Evolutionary conservation across 2,888 invertebrate species (phyloP).

Genomic region (Eupithecia subumbrata): DNA sequence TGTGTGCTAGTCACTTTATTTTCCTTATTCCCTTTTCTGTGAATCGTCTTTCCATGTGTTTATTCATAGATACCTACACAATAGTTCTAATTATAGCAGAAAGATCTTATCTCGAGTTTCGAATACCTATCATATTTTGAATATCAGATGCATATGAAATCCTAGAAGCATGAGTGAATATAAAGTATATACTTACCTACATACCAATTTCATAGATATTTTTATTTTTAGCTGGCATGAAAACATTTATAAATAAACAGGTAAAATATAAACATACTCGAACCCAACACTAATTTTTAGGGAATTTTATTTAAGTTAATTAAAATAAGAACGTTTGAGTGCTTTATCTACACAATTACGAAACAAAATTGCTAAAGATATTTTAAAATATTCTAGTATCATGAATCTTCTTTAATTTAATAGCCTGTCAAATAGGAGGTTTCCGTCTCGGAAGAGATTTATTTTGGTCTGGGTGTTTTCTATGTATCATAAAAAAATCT

Average conservation of each 20-base stretch:
- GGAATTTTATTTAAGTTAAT: not conserved
- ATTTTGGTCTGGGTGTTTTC: too few species aligned
- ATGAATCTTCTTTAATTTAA: constrained; percentile 14
- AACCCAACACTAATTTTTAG: not conserved
- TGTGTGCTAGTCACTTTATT: not conserved
- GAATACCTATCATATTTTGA: not conserved
- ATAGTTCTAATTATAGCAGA: not conserved
- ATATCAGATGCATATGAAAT: not conserved
- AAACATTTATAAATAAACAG: not conserved
- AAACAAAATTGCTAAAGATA: not conserved
- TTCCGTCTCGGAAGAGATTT: not conserved
- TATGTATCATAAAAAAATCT: too few species aligned
- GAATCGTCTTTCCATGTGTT: not conserved
- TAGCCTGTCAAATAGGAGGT: constrained; percentile 9
- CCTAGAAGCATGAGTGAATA: not conserved
- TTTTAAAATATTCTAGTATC: not conserved
- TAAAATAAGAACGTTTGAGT: not conserved
- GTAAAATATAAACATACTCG: not conserved
- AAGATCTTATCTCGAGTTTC: not conserved
- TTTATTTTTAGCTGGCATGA: not conserved
- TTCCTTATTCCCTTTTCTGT: constrained; percentile 6
- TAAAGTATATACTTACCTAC: not conserved
- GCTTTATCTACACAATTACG: not conserved
- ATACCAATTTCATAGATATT: not conserved
- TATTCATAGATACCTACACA: not conserved